Evolutionary conservation across 2,888 invertebrate genomes (phyloP), one percentile per base, ranked within the genome.

Genomic region (Hypomecis punctinalis): DNA sequence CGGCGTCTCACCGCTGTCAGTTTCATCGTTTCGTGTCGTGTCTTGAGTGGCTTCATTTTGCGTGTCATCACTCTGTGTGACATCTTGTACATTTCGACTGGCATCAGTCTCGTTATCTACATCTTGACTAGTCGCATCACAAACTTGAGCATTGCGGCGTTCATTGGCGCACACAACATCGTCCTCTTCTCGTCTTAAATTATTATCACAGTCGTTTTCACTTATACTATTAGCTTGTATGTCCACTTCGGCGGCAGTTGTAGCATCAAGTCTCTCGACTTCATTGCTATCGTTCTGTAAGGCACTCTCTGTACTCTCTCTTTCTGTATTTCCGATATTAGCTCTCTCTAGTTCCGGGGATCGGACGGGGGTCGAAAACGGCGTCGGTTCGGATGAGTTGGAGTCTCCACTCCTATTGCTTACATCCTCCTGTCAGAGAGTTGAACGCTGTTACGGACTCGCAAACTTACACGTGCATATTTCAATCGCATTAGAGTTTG

Each of bases 161-260:
- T 88, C 88, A 68, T 88, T 88, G 54, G 89, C 91, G 78, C 91
- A 91, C 2, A 90, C 90, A 43, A 91, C 94, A 76, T 94, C 94
- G 72, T 93, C 94, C 54, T 93, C 93, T 67, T 91, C 93, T 67
- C 86, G 81, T 75, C 90, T 89, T 89, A 91, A 83, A 89, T 86
- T 88, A 88, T 73, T 90, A 92, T 93, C 92, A 92, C 92, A 92
- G 91, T 89, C 87, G 66, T 77, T 86, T 86, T 82, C 85, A 86
- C 89, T 90, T 88, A 88, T 81, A 81, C 88, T 89, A 90, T 81
- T 80, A 74, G 74, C 67, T 75, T 74, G 37, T 9, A 37, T 55
- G 58, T 71, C 70, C 37, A 67, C 68, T 56, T 59, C 48, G 63
- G 55, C 69, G 54, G 68, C 39, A 11, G 13, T 49, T 10, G 4